Conservation (phyloP, 2,888 invertebrate genomes). For the Drosophila formosana region DNA sequence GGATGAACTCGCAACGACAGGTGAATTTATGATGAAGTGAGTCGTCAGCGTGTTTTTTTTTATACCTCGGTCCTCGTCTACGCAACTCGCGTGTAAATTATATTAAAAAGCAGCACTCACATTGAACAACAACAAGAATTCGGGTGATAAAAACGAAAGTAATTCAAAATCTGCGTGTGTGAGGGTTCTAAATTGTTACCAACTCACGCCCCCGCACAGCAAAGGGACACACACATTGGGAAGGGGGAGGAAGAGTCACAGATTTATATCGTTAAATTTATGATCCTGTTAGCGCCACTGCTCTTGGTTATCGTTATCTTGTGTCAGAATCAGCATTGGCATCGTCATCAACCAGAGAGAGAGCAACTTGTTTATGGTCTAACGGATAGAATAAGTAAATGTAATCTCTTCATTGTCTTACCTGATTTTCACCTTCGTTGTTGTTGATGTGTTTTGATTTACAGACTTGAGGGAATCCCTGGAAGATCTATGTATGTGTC, state of each 20-base stretch:
- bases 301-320: constrained; percentile 67
- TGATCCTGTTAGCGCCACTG: constrained; percentile 83
- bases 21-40: constrained; percentile 82
- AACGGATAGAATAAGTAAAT: constrained; percentile 68
- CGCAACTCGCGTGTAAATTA: constrained; percentile 74
- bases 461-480: constrained; percentile 34
- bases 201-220: constrained; percentile 50
- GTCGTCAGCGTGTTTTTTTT: constrained; percentile 63
- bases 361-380: constrained; percentile 68
- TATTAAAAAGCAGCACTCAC: constrained; percentile 44
- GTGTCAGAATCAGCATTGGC: constrained; percentile 32
- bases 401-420: constrained; percentile 53
- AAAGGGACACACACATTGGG: constrained; percentile 28
- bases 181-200: constrained; percentile 62
- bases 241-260: constrained; percentile 27
- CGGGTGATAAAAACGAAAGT: constrained; percentile 75
- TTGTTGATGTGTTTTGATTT: constrained; percentile 57
- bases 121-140: constrained; percentile 24
- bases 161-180: constrained; percentile 74
- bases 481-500: constrained; percentile 7
- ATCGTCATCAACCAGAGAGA: constrained; percentile 12
- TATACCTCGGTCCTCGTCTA: constrained; percentile 44
- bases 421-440: constrained; percentile 56
- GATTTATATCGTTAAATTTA: constrained; percentile 80
- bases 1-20: constrained; percentile 75